Base-by-base conservation (phyloP, 2,888 invertebrate genomes). In the Agrochola litura region DNA sequence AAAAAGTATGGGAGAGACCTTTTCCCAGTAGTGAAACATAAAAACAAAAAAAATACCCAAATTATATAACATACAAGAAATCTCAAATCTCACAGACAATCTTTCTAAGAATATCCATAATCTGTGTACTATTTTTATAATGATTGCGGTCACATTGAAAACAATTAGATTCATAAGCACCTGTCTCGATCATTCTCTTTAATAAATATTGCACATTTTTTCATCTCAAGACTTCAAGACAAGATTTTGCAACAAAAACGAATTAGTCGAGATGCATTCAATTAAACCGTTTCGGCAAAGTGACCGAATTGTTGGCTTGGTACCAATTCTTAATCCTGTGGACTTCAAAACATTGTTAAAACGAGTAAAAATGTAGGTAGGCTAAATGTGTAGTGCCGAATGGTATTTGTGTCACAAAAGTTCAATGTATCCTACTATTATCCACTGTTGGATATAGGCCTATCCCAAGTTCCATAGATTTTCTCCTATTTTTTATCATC, bases 221-320 rank as follows among this genome's bases (percentile, higher is more conserved):
- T 69, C 30, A 74, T 73, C 37, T 56, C 30, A 76, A 54, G 19
- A 56, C 56, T 61, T 73, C 16, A 69, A 76, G n/a, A 73, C 46
- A 41, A 49, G 14, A 68, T 52, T 63, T 58, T 69, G 25, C 30
- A 56, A 73, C 66, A 86, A 82, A 85, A 70, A 75, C 46, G 22
- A 76, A 76, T 76, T 81, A 68, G 66, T 41, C 25, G 69, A 60
- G 67, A 67, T 88, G 88, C 86, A 83, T 81, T 78, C 67, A 73
- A 82, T 85, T 78, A 73, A 83, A 77, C 52, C 58, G 22, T 64
- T 76, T 72, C 43, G 43, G 25, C 41, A 66, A 78, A 76, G 56
- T 66, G 71, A 76, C 77, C 30, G 37, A 54, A 69, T 61, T 67
- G 63, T 86, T 86, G 86, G 86, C 81, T 5, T 10, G 0, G 22